phyloP scores from a whole-genome alignment of 1,140 invertebrate genomes.

The Pygmarrhopalites habei region DNA sequence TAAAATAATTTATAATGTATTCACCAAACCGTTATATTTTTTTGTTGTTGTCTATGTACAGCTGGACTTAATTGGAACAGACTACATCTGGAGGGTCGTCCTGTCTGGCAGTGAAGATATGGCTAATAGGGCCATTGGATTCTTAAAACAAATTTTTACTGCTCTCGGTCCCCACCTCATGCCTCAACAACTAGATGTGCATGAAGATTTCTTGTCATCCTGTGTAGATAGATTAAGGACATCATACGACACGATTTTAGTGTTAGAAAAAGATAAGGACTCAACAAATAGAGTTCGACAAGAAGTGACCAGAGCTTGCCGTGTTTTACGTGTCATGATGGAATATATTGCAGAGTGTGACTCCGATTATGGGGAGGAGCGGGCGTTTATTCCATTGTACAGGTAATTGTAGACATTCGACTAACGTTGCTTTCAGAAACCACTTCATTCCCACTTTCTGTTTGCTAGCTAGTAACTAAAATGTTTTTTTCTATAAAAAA shows the following conservation, averaged over 20 bases:
- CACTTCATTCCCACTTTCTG: too few relatives aligned
- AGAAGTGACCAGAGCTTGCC: slow-evolving; percentile 83
- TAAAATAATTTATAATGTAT: too few relatives aligned
- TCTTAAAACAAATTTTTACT: slow-evolving; percentile 88
- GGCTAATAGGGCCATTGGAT: slow-evolving; percentile 78
- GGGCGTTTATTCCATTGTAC: slow-evolving; percentile 78
- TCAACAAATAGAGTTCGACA: slow-evolving; percentile 52
- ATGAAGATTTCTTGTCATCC: slow-evolving; percentile 82
- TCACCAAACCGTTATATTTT: too few relatives aligned
- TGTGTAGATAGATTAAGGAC: slow-evolving; percentile 81
- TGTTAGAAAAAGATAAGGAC: slow-evolving; percentile 53
- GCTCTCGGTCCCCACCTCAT: slow-evolving; percentile 80
- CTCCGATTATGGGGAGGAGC: slow-evolving; percentile 78
- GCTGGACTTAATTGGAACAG: slow-evolving; percentile 81
- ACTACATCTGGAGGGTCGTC: slow-evolving; percentile 88
- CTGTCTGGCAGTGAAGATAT: slow-evolving; percentile 74
- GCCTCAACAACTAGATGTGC: slow-evolving; percentile 66
- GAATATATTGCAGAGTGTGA: slow-evolving; percentile 96
- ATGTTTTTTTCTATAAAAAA: background rate
- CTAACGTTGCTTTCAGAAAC: too few relatives aligned
- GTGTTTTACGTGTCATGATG: slow-evolving; percentile 86
- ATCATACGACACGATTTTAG: slow-evolving; percentile 64
- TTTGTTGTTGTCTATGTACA: slow-evolving; percentile 1
- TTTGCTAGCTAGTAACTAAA: background rate
- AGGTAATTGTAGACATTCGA: slow-evolving; percentile 49